Percentiles rank a stretch among this genome's conserved stretches.
These are phyloP conservation scores for Cottoperca gobio DNA, from an alignment of 2,797 vertebrate species.

Conservation along the genomic window DNA sequence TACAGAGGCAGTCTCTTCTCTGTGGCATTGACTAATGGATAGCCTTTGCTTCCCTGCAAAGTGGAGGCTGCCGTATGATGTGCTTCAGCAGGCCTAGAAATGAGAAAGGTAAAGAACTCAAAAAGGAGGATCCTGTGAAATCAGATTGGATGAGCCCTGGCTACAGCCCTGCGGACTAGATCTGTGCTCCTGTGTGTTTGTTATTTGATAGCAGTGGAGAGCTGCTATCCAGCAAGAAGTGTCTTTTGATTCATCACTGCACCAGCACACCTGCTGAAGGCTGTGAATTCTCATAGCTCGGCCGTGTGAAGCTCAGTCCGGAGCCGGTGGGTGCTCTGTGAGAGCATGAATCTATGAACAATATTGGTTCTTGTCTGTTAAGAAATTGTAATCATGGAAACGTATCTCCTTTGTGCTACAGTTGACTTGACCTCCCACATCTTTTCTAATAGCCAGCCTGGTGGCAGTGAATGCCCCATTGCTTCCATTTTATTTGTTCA, in stretches of 20 bases:
- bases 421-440: conserved; percentile 66
- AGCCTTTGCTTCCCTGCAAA: conserved; percentile 62
- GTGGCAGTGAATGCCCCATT: conserved; percentile 18
- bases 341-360: conserved; percentile 30
- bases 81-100: conserved; percentile 70
- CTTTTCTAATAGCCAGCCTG: conserved; percentile 30
- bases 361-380: conserved; percentile 57
- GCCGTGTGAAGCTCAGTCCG: conserved; percentile 41
- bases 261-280: conserved; percentile 55
- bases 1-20: conserved; percentile 59
- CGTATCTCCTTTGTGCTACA: conserved; percentile 48
- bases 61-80: conserved; percentile 56
- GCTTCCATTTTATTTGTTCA: conserved; percentile 71
- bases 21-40: conserved; percentile 76
- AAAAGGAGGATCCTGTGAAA: conserved; percentile 50
- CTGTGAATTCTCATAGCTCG: conserved; percentile 20
- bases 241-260: conserved; percentile 61
- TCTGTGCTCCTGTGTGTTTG: conserved; percentile 46
- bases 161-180: conserved; percentile 38
- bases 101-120: conserved; percentile 67
- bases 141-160: conserved; percentile 41
- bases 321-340: conserved; percentile 18
- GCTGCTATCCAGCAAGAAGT: conserved; percentile 24
- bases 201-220: conserved; percentile 44
- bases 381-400: conserved; percentile 62